Base-by-base conservation (phyloP, 2,888 invertebrate species). In the Pachycephus smyrnensis region DNA sequence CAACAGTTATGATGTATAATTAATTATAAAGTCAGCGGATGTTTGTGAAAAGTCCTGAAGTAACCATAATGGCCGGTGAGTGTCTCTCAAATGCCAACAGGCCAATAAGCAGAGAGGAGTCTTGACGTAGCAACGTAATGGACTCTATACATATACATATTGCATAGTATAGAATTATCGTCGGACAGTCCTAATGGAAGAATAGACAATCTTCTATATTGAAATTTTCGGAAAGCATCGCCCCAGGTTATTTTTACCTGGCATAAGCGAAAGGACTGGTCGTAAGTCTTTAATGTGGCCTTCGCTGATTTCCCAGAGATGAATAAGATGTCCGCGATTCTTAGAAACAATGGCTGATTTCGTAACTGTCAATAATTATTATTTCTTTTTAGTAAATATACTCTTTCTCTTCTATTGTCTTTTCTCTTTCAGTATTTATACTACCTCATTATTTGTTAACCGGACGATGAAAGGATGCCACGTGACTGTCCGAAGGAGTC, bases 41-140 rank as follows among this genome's bases (percentile, higher is more conserved):
- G 55, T 55, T 55, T 23, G 55, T 23, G 23, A 55, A 55, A 55
- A 55, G 9, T 55, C 23, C 23, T 23, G 23, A 55, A 15, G 9
- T 55, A 55, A 55, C 55, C 55, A 55, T 55, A 55, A 55, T 55
- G 55, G 9, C 73, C 32, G 33, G 71, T 68, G 68, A 78, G 37
- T 75, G 73, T 73, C 33, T 73, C 75, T 82, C 83, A 88, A 88
- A 88, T 88, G 85, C 84, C 88, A 88, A 83, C 80, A 77, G 80
- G 81, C 81, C 80, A 82, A 80, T 79, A 55, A 55, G 55, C 55
- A 23, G 55, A 55, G 55, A 55, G n/a, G n/a, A 33, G 23, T 23
- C 23, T 55, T 55, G 23, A 55, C 55, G 55, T 55, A 23, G 55
- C 23, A 9, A 55, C 55, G 9, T 1, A 23, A 55, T 55, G 23